Percentiles rank a stretch among this genome's conserved stretches.
Conservation (phyloP, 1,140 invertebrate species). For the Platyura marginata region DNA sequence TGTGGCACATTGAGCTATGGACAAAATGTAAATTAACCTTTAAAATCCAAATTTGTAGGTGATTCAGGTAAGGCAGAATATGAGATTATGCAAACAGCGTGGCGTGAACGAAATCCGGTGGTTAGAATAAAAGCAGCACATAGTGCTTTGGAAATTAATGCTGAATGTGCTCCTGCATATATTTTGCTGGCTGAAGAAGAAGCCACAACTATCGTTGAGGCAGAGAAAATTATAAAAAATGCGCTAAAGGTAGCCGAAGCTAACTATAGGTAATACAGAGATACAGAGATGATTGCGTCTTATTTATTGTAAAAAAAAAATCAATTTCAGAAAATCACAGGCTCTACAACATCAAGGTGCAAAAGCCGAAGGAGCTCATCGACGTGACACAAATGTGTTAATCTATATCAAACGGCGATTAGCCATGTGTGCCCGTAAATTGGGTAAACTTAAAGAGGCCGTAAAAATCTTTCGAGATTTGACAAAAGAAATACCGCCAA, state of each 20-base stretch:
- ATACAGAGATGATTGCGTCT: not conserved
- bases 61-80: conserved; percentile 82
- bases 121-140: conserved; percentile 84
- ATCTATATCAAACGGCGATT: conserved; percentile 87
- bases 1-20: not conserved
- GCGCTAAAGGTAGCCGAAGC: conserved; percentile 76
- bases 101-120: conserved; percentile 86
- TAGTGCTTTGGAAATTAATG: conserved; percentile 74
- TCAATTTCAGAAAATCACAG: conserved; percentile 34
- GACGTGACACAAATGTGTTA: conserved; percentile 86
- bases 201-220: conserved; percentile 76
- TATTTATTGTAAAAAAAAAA: not conserved
- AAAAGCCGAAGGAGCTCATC: conserved; percentile 58
- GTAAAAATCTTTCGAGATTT: conserved; percentile 95
- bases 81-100: conserved; percentile 95
- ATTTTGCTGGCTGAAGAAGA: conserved; percentile 95
- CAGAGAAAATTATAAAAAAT: conserved; percentile 72
- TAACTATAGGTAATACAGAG: conserved; percentile 51
- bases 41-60: conserved; percentile 13
- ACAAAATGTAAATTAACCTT: not conserved
- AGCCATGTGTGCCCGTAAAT: conserved; percentile 91
- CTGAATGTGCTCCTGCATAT: conserved; percentile 89
- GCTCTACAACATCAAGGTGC: conserved; percentile 57
- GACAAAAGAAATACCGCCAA: conserved; percentile 83
- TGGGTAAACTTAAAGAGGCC: conserved; percentile 86